A percentile compares a stretch with the other conserved stretches of the same genome.
Evolutionary conservation across 2,113 vertebrate species (phyloP).

Genomic region (Tympanuchus pallidicinctus): DNA sequence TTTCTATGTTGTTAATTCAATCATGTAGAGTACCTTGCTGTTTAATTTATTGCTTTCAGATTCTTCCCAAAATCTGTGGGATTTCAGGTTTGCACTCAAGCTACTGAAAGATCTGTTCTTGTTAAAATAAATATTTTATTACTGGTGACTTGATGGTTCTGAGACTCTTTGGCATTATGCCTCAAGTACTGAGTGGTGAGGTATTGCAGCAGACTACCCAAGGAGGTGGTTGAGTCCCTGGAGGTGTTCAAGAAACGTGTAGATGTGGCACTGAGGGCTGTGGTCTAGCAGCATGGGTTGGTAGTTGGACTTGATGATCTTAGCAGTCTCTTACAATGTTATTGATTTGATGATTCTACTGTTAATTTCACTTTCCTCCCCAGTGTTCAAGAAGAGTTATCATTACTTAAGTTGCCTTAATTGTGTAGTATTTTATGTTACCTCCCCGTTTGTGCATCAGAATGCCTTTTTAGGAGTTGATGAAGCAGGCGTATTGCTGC

Average conservation of each 20-base stretch:
- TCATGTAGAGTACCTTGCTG: not conserved
- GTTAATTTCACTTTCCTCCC: too few relatives aligned
- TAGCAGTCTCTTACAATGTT: too few relatives aligned
- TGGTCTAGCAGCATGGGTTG: too few relatives aligned
- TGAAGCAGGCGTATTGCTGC: not conserved
- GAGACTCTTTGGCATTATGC: not conserved
- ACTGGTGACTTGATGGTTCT: not conserved
- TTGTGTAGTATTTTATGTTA: not conserved
- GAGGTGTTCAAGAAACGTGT: too few relatives aligned
- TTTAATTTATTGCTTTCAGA: not conserved
- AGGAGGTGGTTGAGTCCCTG: too few relatives aligned
- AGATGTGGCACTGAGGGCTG: too few relatives aligned
- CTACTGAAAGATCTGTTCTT: not conserved
- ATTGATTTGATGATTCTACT: not conserved
- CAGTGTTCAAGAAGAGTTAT: not conserved
- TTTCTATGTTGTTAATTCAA: conserved; percentile 11
- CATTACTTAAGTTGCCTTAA: not conserved
- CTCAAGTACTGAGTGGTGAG: not conserved
- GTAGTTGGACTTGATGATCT: too few relatives aligned
- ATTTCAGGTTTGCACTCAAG: not conserved
- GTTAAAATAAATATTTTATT: not conserved
- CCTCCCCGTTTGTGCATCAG: not conserved
- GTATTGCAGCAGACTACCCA: too few relatives aligned
- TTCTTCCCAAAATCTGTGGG: not conserved
- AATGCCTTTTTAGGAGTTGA: not conserved